Percentiles rank a stretch among this genome's conserved stretches.
Evolutionary conservation across 1,140 invertebrate genomes (phyloP).

Genomic region (Nomia melanderi): DNA sequence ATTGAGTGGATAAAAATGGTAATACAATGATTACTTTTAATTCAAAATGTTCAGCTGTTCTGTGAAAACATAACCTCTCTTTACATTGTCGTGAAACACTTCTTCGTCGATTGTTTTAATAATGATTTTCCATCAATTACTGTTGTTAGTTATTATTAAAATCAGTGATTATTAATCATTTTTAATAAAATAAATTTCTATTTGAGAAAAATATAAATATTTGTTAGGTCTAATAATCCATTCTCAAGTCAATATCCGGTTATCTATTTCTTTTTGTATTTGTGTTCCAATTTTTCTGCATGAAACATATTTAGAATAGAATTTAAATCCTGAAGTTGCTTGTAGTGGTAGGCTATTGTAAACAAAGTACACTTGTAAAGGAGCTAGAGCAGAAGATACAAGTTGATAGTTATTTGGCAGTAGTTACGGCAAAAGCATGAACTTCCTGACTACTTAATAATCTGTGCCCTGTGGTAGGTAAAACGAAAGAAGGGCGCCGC

Average conservation of each 20-base stretch:
- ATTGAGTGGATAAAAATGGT: conserved; percentile 1
- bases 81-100: background rate
- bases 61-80: conserved; percentile 5
- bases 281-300: background rate
- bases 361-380: background rate
- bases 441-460: conserved; percentile 79
- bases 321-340: background rate
- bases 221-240: no score
- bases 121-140: background rate
- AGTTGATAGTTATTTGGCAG: conserved; percentile 56
- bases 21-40: background rate
- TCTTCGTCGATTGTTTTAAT: background rate
- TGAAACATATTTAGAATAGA: background rate
- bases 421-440: conserved; percentile 74
- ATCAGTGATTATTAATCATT: background rate
- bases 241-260: no score
- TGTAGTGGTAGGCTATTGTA: background rate
- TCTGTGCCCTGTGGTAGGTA: conserved; percentile 78
- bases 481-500: conserved; percentile 80
- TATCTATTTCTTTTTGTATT: background rate
- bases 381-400: background rate
- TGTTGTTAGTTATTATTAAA: background rate
- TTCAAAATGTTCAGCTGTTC: background rate
- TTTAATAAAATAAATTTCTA: background rate
- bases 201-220: background rate